Evolutionary conservation across 2,888 invertebrate species (phyloP).

Genomic region (Caenorhabditis sp.): DNA sequence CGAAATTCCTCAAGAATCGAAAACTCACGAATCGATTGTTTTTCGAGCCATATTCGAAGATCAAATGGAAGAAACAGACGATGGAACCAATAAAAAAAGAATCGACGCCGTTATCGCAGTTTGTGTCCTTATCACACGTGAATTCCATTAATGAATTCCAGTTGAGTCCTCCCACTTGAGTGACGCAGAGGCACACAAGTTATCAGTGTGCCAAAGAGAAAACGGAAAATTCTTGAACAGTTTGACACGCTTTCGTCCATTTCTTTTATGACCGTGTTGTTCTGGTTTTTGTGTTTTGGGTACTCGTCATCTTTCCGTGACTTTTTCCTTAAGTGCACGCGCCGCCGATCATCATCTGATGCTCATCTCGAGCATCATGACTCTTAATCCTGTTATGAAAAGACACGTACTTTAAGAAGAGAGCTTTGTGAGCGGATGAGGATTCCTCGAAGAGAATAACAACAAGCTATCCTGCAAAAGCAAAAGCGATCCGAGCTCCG

Average conservation of each 20-base stretch:
- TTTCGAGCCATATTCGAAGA: conserved; percentile 41
- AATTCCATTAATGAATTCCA: conserved; percentile 44
- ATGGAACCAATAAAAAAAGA: conserved; percentile 9
- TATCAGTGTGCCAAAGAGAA: conserved; percentile 12
- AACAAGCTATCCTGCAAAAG: conserved; percentile 27
- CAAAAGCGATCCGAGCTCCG: neutral
- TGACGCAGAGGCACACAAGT: conserved; percentile 38
- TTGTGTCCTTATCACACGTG: conserved; percentile 32
- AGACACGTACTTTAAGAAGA: conserved; percentile 12
- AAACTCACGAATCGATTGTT: conserved; percentile 44
- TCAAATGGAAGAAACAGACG: conserved; percentile 13
- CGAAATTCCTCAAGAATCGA: neutral
- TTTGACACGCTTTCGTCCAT: neutral
- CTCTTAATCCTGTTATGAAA: conserved; percentile 42
- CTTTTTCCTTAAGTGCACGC: conserved; percentile 17
- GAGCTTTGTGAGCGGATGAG: conserved; percentile 7
- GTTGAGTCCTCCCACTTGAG: conserved; percentile 28
- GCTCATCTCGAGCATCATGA: conserved; percentile 4
- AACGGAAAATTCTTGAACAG: conserved; percentile 19
- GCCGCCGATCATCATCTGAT: conserved; percentile 23
- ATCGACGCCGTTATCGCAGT: conserved; percentile 10
- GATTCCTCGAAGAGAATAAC: conserved; percentile 7
- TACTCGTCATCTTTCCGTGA: conserved; percentile 33
- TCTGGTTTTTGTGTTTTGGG: conserved; percentile 20
- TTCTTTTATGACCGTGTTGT: conserved; percentile 22